Base-by-base conservation (phyloP, 2,888 invertebrate genomes). In the Sericinus montela region DNA sequence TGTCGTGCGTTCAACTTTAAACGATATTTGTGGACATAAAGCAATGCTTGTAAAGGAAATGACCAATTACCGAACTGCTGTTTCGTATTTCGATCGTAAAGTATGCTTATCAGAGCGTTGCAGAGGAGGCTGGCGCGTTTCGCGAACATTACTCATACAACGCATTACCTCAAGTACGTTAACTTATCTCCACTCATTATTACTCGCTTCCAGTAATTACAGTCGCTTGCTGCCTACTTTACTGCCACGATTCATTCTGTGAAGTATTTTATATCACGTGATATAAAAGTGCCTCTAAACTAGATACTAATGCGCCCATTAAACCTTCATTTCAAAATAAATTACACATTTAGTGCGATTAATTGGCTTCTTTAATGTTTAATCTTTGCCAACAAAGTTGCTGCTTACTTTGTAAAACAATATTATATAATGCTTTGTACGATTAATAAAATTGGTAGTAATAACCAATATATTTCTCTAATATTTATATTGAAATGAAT, bases 71-170 rank as follows among this genome's bases (percentile, higher is more conserved):
- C 50, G 65, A 62, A 60, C 62, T 57, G 65, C 66, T 65, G 58
- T 66, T 72, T 67, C 58, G 64, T 65, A 59, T 65, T 72, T 67
- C 58, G 64, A 65, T 64, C 69, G 66, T 62, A 58, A 62, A 60
- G 63, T 61, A 62, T 47, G 65, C 63, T 75, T 76, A 78, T 80
- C 81, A 80, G 83, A 69, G 65, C 76, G 71, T 65, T 74, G 69
- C 75, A 66, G 66, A 32, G 67, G 66, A n/a, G 69, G 68, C 63
- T 67, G 73, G 64, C 6, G 72, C 71, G 74, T 71, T 69, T 72
- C 64, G 74, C 72, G 71, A 71, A 67, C 68, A 67, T 71, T 66
- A 70, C 67, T 69, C 66, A 65, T 65, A 62, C 48, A 50, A 11
- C n/a, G 44, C 58, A 49, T 55, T 51, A 51, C 19, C 56, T 48